phyloP scores from a whole-genome alignment of 1,140 invertebrate species.

The Lepidurus packardi region DNA sequence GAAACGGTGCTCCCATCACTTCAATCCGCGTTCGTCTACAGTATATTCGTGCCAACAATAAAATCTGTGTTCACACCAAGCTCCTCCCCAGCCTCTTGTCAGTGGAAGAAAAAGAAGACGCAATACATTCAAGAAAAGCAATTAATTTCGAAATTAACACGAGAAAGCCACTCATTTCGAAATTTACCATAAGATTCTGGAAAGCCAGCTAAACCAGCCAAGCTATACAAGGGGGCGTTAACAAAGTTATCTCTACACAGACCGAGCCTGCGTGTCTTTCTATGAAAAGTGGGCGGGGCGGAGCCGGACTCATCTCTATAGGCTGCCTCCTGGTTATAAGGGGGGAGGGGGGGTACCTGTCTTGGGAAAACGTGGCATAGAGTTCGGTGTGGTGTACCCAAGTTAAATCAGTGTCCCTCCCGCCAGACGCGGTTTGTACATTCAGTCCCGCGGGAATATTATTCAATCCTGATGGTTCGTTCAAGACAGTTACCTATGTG shows the following conservation, averaged over 20 bases:
- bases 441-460: too few relatives aligned
- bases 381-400: slow-evolving; percentile 1
- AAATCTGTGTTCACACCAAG: too few relatives aligned
- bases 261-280: neutral
- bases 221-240: neutral
- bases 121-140: too few relatives aligned
- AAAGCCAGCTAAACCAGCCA: neutral
- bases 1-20: too few relatives aligned
- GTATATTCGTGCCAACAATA: too few relatives aligned
- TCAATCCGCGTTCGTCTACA: too few relatives aligned
- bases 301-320: neutral
- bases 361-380: neutral
- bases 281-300: neutral
- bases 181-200: neutral
- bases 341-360: neutral
- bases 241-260: neutral
- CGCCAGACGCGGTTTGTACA: neutral
- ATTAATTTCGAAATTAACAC: too few relatives aligned
- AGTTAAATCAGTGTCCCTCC: slow-evolving; percentile 20
- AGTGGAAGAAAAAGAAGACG: too few relatives aligned
- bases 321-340: neutral
- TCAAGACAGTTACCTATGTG: too few relatives aligned
- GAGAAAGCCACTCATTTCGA: too few relatives aligned
- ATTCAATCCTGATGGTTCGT: too few relatives aligned
- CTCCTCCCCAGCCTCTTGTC: too few relatives aligned